Evolutionary conservation across 2,888 invertebrate genomes (phyloP), one percentile per base, ranked within the genome.

Genomic region (Periphyllus acericola): DNA sequence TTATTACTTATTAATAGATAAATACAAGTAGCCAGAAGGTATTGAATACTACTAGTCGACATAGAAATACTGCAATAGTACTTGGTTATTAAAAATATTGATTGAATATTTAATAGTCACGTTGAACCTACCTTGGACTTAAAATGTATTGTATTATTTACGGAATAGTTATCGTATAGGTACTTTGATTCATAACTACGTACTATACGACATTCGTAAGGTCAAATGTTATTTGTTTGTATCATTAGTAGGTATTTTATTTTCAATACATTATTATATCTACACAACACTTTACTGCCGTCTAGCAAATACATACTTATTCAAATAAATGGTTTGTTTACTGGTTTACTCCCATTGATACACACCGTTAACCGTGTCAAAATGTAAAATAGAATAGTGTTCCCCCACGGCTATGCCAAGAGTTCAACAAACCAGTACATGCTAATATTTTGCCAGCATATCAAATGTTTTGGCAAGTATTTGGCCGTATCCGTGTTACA

Each of bases 291-390:
- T 29, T 68, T 29, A 29, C 25, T 29, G n/a, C 29, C 29, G 3
- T n/a, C 68, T n/a, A 68, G 25, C n/a, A 68, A 25, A 8, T 8
- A n/a, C n/a, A n/a, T n/a, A n/a, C n/a, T n/a, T n/a, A n/a, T 68
- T 68, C 25, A 29, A 68, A 68, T 68, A 29, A 68, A 68, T 68
- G 68, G 25, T 68, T 68, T 68, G 68, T 68, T 68, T 68, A 60
- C 11, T 60, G 17, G 6, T 60, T 21, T 11, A n/a, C 60, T 21
- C 8, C 25, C 25, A 21, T 60, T 25, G 68, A 68, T 11, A 29
- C 29, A 68, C 29, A 68, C 68, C 68, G 29, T 68, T 68, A 29
- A 68, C 68, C 21, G 5, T 21, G 60, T 60, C 3, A 68, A 8
- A 66, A 66, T 66, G n/a, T n/a, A 4, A 68, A 68, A 68, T 68